Conservation (phyloP, 30 jellyfish, hydroid and myxozoan species). For the Turritopsis dohrnii region DNA sequence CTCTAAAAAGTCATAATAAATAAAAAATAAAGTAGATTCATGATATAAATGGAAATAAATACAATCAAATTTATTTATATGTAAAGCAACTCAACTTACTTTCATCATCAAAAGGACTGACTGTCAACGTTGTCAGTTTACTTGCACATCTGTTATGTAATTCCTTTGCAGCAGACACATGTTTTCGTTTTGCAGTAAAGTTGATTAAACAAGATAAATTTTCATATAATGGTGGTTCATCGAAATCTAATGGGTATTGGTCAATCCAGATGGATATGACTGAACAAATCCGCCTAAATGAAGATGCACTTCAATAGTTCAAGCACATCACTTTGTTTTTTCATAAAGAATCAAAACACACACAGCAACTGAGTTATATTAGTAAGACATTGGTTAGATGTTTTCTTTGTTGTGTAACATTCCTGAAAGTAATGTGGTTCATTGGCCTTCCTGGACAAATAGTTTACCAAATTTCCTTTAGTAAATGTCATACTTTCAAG, state of each 20-base stretch:
- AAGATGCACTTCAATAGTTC: no score
- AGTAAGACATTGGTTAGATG: no score
- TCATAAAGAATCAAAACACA: no score
- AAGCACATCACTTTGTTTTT: background rate
- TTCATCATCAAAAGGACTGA: constrained; percentile 72
- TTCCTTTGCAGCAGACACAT: constrained; percentile 3
- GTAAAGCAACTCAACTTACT: constrained; percentile 31
- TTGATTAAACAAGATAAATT: constrained; percentile 47
- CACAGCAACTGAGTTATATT: no score
- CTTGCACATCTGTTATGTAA: constrained; percentile 31
- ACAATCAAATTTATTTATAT: background rate
- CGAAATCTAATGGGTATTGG: constrained; percentile 76
- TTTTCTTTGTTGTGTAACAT: no score
- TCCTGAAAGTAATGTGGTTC: no score
- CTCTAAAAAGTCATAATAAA: constrained; percentile 26
- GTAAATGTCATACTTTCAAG: no score
- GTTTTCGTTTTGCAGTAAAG: constrained; percentile 38
- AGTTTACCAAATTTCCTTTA: no score
- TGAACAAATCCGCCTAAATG: constrained; percentile 56
- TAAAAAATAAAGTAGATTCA: background rate
- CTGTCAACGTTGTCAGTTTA: constrained; percentile 47
- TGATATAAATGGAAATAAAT: background rate
- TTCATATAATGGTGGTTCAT: constrained; percentile 65
- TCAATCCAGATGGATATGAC: constrained; percentile 74
- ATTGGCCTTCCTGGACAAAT: no score